Conservation (phyloP, 53 echinoderm and acorn worm species). For the Antedon mediterranea region DNA sequence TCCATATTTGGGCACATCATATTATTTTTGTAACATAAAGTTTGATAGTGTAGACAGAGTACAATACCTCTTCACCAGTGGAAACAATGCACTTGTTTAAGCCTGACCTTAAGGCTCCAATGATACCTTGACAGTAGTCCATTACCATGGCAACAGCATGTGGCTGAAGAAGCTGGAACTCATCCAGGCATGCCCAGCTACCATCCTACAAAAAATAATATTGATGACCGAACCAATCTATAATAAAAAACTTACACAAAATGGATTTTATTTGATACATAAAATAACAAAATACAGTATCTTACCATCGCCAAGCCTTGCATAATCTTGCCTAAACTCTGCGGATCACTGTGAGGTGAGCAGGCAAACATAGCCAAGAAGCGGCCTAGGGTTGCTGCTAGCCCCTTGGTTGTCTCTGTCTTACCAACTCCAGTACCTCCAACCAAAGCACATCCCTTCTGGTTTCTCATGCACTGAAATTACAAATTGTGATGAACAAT, state of each 20-base stretch:
- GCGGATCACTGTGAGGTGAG: conserved; percentile 69
- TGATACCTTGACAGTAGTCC: conserved; percentile 83
- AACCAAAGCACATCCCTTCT: conserved; percentile 55
- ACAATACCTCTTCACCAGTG: conserved; percentile 96
- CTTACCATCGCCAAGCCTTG: conserved; percentile 94
- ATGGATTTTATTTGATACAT: neutral
- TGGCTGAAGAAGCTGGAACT: conserved; percentile 67
- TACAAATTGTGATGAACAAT: no score
- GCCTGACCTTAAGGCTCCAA: conserved; percentile 55
- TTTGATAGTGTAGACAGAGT: no score
- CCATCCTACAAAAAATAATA: conserved; percentile 44
- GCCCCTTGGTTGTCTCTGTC: conserved; percentile 87
- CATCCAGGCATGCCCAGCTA: conserved; percentile 98
- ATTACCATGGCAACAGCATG: conserved; percentile 74
- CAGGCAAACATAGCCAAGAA: conserved; percentile 89
- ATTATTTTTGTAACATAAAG: no score
- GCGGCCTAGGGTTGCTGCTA: conserved; percentile 78
- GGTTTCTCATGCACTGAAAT: conserved; percentile 56
- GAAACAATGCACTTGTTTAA: conserved; percentile 48
- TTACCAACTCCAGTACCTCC: conserved; percentile 89
- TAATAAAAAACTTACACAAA: no score
- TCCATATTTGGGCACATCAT: no score
- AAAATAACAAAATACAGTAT: neutral
- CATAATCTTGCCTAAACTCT: conserved; percentile 71
- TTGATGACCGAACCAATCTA: neutral